Percentiles rank a stretch among this genome's conserved stretches.
Evolutionary conservation across 2,888 invertebrate species (phyloP).

Genomic region (Mimumesa dahlbomi): DNA sequence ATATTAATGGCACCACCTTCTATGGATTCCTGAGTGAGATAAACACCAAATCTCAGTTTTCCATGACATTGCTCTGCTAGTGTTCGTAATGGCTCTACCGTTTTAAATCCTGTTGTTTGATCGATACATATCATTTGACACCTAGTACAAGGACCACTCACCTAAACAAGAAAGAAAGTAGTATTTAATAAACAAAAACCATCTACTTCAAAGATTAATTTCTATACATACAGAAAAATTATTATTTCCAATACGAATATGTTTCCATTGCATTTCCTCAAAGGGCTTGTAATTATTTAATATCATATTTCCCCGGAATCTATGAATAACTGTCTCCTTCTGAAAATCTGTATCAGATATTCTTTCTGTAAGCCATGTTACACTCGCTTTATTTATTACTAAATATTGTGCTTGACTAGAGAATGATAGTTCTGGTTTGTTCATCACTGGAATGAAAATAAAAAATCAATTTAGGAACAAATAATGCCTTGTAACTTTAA

Average conservation of each 20-base stretch:
- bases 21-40: conserved; percentile 80
- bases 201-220: conserved; percentile 8
- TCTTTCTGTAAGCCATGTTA: conserved; percentile 86
- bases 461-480: conserved; percentile 4
- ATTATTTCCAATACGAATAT: conserved; percentile 85
- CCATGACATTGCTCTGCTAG: conserved; percentile 88
- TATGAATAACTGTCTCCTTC: conserved; percentile 84
- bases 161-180: conserved; percentile 82
- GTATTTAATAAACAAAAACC: conserved; percentile 7
- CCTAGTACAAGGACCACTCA: conserved; percentile 90
- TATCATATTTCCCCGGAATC: conserved; percentile 96
- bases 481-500: background rate
- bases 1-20: conserved; percentile 62
- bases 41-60: conserved; percentile 91
- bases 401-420: conserved; percentile 94
- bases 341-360: conserved; percentile 81
- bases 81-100: conserved; percentile 89
- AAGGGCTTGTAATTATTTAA: conserved; percentile 88
- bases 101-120: conserved; percentile 90
- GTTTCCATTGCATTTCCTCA: conserved; percentile 88
- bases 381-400: conserved; percentile 89
- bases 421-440: conserved; percentile 82
- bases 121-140: conserved; percentile 98
- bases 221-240: conserved; percentile 83
- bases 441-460: conserved; percentile 53